Evolutionary conservation across 2,797 vertebrate species (phyloP), one percentile per base, ranked within the genome.

Genomic region (Loriculus beryllinus): DNA sequence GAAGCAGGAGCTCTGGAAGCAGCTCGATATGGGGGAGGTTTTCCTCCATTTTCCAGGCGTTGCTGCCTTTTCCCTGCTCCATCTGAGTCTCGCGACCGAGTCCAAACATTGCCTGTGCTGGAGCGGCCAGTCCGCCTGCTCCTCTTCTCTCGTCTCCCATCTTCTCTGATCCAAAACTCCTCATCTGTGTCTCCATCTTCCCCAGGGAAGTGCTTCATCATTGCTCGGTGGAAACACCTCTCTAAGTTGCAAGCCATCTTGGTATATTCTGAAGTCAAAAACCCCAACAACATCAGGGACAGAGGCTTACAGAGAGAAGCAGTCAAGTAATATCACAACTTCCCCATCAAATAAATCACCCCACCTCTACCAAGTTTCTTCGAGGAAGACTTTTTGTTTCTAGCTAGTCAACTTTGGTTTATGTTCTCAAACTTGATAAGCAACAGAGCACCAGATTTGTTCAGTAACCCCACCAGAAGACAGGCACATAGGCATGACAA

Each of bases 181-280:
- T 99, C 99, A 28, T 99, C 99, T 0, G 99, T 99, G 96, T 99
- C 99, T 6, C 98, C 98, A 16, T 99, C 99, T 96, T 99, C 99
- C 4, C 98, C 98, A 28, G 99, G 99, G 81, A 99, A 99, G 96
- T 99, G 99, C 97, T 99, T 99, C 52, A 98, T 96, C 96, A 99
- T 97, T 5, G 99, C 99, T 72, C 99, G 98, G 97, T 98, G 99
- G 93, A 99, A 99, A 95, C 99, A 99, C 40, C 99, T 98, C 70
- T 99, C 99, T 57, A 99, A 97, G 64, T 99, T 99, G 96, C 99
- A 99, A 1, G 99, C 99, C 99, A 99, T 99, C 97, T 98, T 98
- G 14, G 99, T 99, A 95, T 99, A 99, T 60, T 99, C 99, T 99
- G 97, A 25, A 83, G 59, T 43, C 37, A 78, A 64, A 92, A 86